Evolutionary conservation across 1,140 invertebrate species (phyloP), one percentile per base, ranked within the genome.

Genomic region (Diabrotica virgifera): DNA sequence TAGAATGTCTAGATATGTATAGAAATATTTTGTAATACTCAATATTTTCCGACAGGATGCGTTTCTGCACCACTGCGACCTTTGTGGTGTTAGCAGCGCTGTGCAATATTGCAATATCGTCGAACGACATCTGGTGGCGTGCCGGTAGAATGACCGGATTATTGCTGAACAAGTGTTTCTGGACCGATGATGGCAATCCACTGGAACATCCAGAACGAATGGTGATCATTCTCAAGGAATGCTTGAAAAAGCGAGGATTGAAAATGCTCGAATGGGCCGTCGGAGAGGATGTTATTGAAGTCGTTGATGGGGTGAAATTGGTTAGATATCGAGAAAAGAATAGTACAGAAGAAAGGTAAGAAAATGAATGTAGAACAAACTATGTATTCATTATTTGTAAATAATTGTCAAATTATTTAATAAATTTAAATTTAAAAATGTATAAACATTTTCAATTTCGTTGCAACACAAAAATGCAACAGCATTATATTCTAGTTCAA

Each of bases 131-230:
- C 35, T 59, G 58, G 58, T 14, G 13, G 13, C 13, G 46, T 37
- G 37, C 40, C 24, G 46, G 58, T 35, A 59, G 37, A 40, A 59
- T 59, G 46, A 59, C 58, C 58, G 38, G 58, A 59, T 59, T 59
- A 51, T 59, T 59, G 24, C 46, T 59, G 46, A 46, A 59, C 58
- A 40, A 50, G 10, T 59, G 58, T 37, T 59, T 51, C 14, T 37
- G 46, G 10, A 8, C 46, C 9, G 36, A 36, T n/a, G 55, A 36
- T n/a, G 5, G 11, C 8, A 40, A n/a, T 37, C 8, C 12, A 13
- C 12, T 51, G 7, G 24, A 59, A 46, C 14, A 35, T 37, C 58
- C 38, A 13, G 58, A 40, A 51, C 58, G 50, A 59, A 14, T 59
- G n/a, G 24, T 50, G 58, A 46, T 51, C 12, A 59, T 59, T 8